Evolutionary conservation across 2,888 invertebrate species (phyloP).

Genomic region (Slavum lentiscoides): DNA sequence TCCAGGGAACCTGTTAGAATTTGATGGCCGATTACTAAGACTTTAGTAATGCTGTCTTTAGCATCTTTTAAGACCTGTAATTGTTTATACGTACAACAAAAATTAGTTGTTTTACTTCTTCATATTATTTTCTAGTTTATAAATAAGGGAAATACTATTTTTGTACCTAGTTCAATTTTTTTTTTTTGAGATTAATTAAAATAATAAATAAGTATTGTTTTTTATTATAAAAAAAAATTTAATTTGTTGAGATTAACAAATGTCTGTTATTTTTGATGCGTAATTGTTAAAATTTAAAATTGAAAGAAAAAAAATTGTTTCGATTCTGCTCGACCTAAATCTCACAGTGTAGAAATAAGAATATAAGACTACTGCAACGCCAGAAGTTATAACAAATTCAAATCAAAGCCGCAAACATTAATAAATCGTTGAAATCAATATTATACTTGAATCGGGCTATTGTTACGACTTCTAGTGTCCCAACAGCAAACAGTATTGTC

Average conservation of each 20-base stretch:
- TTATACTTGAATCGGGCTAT: conserved; percentile 73
- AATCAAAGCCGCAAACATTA: neutral
- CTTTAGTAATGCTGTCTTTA: conserved; percentile 82
- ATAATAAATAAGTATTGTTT: no score
- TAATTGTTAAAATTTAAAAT: no score
- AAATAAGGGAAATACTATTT: no score
- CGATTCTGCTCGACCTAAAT: neutral
- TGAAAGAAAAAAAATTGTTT: no score
- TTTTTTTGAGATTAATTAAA: no score
- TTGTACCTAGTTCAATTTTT: no score
- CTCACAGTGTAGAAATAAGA: neutral
- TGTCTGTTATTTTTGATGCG: no score
- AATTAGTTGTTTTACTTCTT: no score
- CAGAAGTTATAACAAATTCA: neutral
- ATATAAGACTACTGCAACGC: neutral
- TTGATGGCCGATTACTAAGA: conserved; percentile 84
- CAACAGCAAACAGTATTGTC: conserved; percentile 92
- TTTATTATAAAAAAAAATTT: no score
- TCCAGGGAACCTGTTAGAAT: conserved; percentile 90
- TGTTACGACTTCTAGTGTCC: conserved; percentile 75
- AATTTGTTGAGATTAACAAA: no score
- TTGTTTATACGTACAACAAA: conserved; percentile 57
- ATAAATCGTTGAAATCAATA: neutral
- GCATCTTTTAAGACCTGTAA: conserved; percentile 78
- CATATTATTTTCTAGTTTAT: no score